Evolutionary conservation across 2,113 vertebrate species (phyloP).

Genomic region (Enhydra lutris): DNA sequence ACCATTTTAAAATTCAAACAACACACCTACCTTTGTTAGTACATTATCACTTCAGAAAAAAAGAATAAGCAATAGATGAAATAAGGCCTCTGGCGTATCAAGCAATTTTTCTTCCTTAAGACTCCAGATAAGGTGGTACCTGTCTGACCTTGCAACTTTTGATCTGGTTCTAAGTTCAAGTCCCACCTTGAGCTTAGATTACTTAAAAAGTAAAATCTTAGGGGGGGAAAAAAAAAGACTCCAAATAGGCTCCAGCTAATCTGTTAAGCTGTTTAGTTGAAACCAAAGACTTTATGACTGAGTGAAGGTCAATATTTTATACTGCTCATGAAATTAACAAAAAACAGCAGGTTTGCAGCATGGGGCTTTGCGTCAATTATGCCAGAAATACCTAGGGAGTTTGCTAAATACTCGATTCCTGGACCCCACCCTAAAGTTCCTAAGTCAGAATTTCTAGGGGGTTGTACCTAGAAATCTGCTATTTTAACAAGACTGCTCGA

Average conservation of each 20-base stretch:
- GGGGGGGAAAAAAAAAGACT: background rate
- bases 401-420: background rate
- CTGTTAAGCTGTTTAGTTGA: background rate
- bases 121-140: background rate
- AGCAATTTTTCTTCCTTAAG: background rate
- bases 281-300: background rate
- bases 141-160: background rate
- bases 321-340: background rate
- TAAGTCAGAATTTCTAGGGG: background rate
- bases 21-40: background rate
- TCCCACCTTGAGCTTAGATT: background rate
- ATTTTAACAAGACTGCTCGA: background rate
- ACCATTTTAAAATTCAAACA: slow-evolving; percentile 29
- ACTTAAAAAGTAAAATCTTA: background rate
- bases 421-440: background rate
- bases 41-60: background rate
- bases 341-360: background rate
- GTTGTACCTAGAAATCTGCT: background rate
- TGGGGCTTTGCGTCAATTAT: background rate
- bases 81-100: background rate
- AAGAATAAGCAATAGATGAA: background rate
- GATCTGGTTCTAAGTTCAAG: background rate
- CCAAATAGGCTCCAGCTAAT: background rate
- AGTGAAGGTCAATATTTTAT: background rate
- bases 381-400: background rate